Evolutionary conservation across 2,797 vertebrate species (phyloP).

Genomic region (Tangara arthus): DNA sequence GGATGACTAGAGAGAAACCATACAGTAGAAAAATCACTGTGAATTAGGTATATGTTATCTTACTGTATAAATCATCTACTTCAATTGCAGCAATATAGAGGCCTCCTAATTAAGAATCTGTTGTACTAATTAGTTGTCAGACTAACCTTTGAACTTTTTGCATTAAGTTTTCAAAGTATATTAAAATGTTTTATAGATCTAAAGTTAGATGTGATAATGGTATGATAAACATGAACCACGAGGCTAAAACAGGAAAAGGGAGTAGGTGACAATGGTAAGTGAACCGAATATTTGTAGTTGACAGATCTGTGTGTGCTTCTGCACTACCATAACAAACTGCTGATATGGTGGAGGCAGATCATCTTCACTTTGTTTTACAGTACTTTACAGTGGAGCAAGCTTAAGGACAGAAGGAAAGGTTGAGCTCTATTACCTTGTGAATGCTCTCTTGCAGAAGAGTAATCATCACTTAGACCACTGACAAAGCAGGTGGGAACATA

Average conservation of each 20-base stretch:
- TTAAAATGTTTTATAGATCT: constrained; percentile 16
- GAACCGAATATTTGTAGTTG: background rate
- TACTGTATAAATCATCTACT: constrained; percentile 44
- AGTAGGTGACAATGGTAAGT: constrained; percentile 1
- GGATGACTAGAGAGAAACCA: constrained; percentile 36
- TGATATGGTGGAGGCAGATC: background rate
- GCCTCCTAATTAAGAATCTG: constrained; percentile 54
- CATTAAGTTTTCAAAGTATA: constrained; percentile 6
- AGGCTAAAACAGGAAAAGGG: constrained; percentile 10
- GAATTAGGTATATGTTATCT: constrained; percentile 55
- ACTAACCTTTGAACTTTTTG: background rate
- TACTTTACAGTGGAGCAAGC: constrained; percentile 5
- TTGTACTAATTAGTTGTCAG: constrained; percentile 57
- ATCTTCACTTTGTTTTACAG: constrained; percentile 33
- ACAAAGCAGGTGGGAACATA: background rate
- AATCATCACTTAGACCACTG: background rate
- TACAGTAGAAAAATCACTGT: constrained; percentile 62
- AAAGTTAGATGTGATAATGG: constrained; percentile 14
- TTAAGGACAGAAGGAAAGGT: constrained; percentile 22
- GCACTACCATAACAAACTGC: background rate
- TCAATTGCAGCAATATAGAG: constrained; percentile 46
- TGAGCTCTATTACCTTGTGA: background rate
- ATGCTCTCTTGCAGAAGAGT: background rate
- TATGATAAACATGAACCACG: constrained; percentile 20
- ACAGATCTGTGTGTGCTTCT: background rate